A percentile compares a stretch with the other conserved stretches of the same genome.
Evolutionary conservation across 2,797 vertebrate genomes (phyloP).

Genomic region (Megalops cyprinoides): DNA sequence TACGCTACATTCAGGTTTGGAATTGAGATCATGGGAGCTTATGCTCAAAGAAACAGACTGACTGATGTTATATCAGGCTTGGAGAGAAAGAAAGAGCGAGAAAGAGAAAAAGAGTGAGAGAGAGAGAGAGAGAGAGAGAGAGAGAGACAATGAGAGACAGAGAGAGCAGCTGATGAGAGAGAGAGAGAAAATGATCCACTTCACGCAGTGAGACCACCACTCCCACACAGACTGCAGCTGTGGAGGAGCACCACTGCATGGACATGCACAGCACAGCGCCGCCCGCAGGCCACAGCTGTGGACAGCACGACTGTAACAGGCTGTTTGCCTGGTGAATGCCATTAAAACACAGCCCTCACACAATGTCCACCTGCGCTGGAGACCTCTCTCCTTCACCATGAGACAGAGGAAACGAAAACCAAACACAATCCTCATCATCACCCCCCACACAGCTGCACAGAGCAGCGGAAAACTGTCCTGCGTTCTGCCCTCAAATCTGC

Average conservation of each 20-base stretch:
- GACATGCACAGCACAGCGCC: too few relatives aligned
- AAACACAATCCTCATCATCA: too few relatives aligned
- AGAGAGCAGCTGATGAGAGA: not conserved
- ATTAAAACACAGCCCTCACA: too few relatives aligned
- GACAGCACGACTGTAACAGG: too few relatives aligned
- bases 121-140: not conserved
- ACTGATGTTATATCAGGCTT: not conserved
- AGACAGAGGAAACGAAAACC: too few relatives aligned
- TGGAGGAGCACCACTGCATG: conserved; percentile 11
- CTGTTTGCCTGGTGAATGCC: too few relatives aligned
- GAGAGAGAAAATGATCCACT: not conserved
- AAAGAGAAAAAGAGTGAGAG: not conserved
- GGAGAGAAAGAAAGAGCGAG: not conserved
- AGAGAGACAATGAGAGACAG: not conserved
- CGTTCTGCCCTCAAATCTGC: too few relatives aligned
- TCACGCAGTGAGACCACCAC: not conserved
- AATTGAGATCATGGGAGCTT: not conserved
- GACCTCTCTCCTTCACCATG: too few relatives aligned
- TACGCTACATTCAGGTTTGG: not conserved
- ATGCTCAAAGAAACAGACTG: not conserved
- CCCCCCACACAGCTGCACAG: too few relatives aligned
- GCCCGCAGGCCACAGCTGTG: too few relatives aligned
- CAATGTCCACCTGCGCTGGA: too few relatives aligned
- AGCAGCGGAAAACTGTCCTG: too few relatives aligned
- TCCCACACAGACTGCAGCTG: conserved; percentile 10